Evolutionary conservation across 2,113 vertebrate genomes (phyloP), one percentile per base, ranked within the genome.

Genomic region (Arenaria interpres): DNA sequence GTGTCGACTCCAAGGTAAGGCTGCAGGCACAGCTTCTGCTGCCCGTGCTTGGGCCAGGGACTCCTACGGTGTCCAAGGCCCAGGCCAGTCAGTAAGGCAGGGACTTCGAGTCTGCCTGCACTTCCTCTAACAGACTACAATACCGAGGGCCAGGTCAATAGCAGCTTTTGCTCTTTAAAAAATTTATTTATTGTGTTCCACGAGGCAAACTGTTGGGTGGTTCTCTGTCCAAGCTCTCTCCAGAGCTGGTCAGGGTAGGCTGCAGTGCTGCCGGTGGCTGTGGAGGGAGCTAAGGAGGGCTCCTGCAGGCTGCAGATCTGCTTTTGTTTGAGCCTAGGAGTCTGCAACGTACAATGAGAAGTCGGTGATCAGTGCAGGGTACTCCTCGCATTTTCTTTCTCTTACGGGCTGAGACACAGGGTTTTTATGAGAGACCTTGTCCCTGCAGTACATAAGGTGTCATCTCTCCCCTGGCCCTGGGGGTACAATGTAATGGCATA

Each of bases 1-100:
- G 32, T 32, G 23, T 7, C 1, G 1, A 25, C 27, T 22, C n/a
- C 0, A 0, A 57, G 57, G n/a, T 0, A 1, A 6, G 33, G 37
- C 15, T 54, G 46, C 7, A 43, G 68, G 57, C 45, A 82, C 60
- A 57, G 33, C 19, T 33, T 24, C 46, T 35, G 12, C 27, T 66
- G 18, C 45, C 72, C 4, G 2, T 25, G 41, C n/a, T 16, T 16
- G 56, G 33, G 16, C 6, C 10, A 45, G 32, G 23, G 33, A 10
- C 32, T 48, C 21, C 56, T 33, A 2, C 1, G 1, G 43, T 53
- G n/a, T 23, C 43, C 59, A 24, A 24, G 63, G 19, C 41, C 35
- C 28, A 25, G 35, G 18, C 25, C 25, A n/a, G 25, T 22, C 59
- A 46, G 48, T 10, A 14, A 37, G 15, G 28, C 73, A 88, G 48